Evolutionary conservation across 2,797 vertebrate genomes (phyloP).

Genomic region (Anguilla marmorata): DNA sequence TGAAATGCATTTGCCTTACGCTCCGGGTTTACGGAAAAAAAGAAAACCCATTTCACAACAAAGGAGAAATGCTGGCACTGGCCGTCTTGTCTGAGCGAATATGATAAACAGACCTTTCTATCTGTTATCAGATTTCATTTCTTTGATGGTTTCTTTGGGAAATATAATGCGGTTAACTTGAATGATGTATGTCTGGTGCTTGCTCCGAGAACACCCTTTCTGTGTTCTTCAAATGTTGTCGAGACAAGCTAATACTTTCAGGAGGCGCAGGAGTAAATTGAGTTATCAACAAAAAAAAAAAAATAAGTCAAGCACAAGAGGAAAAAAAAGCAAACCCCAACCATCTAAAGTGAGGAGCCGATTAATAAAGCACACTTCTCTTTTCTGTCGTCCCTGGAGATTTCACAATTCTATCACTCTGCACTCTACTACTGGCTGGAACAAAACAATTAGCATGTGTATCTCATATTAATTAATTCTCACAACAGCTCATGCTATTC

Average conservation of each 20-base stretch:
- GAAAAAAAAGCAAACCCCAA: constrained; percentile 17
- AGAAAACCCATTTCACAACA: constrained; percentile 16
- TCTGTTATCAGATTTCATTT: constrained; percentile 49
- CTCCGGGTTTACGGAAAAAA: constrained; percentile 6
- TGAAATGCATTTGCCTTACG: neutral
- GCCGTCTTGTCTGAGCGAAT: constrained; percentile 39
- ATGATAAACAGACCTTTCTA: constrained; percentile 45
- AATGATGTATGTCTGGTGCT: constrained; percentile 50
- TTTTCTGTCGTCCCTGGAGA: constrained; percentile 46
- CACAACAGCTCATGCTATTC: neutral
- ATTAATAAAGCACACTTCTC: constrained; percentile 33
- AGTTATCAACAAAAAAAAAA: constrained; percentile 45
- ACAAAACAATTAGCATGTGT: constrained; percentile 5
- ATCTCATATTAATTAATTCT: constrained; percentile 3
- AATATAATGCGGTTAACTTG: constrained; percentile 47
- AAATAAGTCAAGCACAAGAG: neutral
- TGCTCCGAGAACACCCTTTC: constrained; percentile 42
- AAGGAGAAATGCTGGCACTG: constrained; percentile 49
- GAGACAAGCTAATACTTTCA: constrained; percentile 44
- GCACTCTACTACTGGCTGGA: neutral
- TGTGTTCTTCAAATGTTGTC: constrained; percentile 38
- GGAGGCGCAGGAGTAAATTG: constrained; percentile 46
- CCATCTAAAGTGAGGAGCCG: constrained; percentile 15
- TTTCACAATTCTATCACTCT: neutral
- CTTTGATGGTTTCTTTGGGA: constrained; percentile 46